Evolutionary conservation across 2,113 vertebrate genomes (phyloP).

Genomic region (Eonycteris spelaea): DNA sequence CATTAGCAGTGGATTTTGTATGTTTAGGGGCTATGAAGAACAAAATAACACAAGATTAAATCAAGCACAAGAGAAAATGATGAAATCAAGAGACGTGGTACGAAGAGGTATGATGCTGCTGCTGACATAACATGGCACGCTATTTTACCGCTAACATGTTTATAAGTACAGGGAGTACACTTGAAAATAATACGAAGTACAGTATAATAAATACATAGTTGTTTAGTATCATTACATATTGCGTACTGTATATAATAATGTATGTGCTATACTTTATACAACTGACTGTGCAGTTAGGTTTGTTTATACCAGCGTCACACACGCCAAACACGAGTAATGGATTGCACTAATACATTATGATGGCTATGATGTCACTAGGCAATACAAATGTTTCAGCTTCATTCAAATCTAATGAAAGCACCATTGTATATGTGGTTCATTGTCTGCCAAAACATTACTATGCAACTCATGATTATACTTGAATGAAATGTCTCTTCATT

Average conservation of each 20-base stretch:
- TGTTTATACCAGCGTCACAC: neutral
- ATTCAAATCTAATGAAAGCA: too few relatives aligned
- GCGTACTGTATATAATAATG: neutral
- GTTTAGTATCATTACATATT: neutral
- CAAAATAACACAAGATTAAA: neutral
- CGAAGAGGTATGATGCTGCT: neutral
- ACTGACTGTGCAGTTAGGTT: neutral
- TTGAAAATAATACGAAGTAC: neutral
- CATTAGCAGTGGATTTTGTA: neutral
- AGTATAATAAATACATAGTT: neutral
- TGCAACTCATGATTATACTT: neutral
- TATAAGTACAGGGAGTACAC: neutral
- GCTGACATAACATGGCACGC: too few relatives aligned
- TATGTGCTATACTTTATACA: too few relatives aligned
- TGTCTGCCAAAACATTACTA: neutral
- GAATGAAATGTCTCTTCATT: neutral
- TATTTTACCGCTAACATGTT: neutral
- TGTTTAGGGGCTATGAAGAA: neutral
- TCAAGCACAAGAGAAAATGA: neutral
- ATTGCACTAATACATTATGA: neutral
- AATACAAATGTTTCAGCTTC: too few relatives aligned
- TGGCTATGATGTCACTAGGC: neutral
- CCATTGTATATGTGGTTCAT: too few relatives aligned
- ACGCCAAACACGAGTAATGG: neutral
- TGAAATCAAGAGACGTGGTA: neutral